A percentile compares a stretch with the other conserved stretches of the same genome.
Conservation (phyloP, 2,888 invertebrate species). For the Meandrusa payeni region DNA sequence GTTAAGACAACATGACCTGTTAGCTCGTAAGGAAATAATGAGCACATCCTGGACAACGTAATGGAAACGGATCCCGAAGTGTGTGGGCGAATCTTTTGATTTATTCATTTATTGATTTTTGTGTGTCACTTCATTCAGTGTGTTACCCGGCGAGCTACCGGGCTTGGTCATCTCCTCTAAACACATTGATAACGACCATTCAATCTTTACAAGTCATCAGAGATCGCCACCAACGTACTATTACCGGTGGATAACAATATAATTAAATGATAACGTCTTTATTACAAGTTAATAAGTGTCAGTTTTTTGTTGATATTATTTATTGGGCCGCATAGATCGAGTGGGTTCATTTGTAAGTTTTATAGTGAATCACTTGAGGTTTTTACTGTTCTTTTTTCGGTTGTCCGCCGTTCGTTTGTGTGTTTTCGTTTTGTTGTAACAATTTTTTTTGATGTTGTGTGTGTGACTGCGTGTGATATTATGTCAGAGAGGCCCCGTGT, state of each 20-base stretch:
- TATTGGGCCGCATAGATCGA: slow-evolving; percentile 24
- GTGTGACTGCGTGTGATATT: slow-evolving; percentile 57
- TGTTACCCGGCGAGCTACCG: slow-evolving; percentile 62
- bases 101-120: slow-evolving; percentile 60
- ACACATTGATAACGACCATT: slow-evolving; percentile 44
- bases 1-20: no score
- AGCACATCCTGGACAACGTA: no score
- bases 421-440: slow-evolving; percentile 50
- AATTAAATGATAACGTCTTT: slow-evolving; percentile 34
- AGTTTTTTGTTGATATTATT: slow-evolving; percentile 27
- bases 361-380: slow-evolving; percentile 66
- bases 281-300: slow-evolving; percentile 31
- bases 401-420: slow-evolving; percentile 31
- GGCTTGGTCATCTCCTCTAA: slow-evolving; percentile 50
- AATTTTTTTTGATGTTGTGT: slow-evolving; percentile 53
- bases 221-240: slow-evolving; percentile 29
- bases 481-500: slow-evolving; percentile 58
- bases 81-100: slow-evolving; percentile 66
- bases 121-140: slow-evolving; percentile 60
- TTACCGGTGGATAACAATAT: slow-evolving; percentile 9
- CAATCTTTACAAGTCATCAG: slow-evolving; percentile 51
- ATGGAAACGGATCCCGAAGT: slow-evolving; percentile 39
- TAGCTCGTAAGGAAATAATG: no score
- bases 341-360: slow-evolving; percentile 41
- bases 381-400: slow-evolving; percentile 37